phyloP scores from a whole-genome alignment of 2,888 invertebrate species.

The Drosophila kanekoi region DNA sequence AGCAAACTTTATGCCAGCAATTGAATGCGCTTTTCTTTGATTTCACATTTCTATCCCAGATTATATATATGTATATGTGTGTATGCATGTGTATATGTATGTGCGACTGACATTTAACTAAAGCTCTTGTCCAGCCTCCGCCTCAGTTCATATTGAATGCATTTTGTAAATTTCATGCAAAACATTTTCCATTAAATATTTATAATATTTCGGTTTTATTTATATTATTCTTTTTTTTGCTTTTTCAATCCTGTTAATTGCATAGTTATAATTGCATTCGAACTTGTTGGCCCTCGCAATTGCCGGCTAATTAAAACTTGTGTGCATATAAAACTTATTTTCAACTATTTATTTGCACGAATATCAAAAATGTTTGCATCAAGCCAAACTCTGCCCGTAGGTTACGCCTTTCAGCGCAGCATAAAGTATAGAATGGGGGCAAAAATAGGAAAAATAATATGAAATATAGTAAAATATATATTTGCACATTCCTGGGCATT shows the following conservation, averaged over 20 bases:
- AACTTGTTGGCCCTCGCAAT: constrained; percentile 25
- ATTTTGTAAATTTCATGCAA: constrained; percentile 14
- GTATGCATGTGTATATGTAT: not conserved
- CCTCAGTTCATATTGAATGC: constrained; percentile 7
- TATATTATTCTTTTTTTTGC: not conserved
- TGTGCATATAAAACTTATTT: constrained; percentile 27
- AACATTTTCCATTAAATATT: constrained; percentile 28
- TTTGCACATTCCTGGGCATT: constrained; percentile 9
- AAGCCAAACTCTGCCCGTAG: not conserved
- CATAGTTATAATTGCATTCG: constrained; percentile 46
- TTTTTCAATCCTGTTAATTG: constrained; percentile 33
- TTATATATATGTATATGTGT: not conserved
- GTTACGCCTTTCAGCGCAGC: not conserved
- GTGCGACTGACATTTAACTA: constrained; percentile 4
- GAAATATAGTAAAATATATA: constrained; percentile 3
- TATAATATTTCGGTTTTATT: constrained; percentile 6
- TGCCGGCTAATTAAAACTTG: constrained; percentile 42
- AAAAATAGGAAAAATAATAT: constrained; percentile 14
- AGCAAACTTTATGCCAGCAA: constrained; percentile 35
- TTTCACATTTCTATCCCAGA: not conserved
- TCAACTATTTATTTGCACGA: constrained; percentile 27
- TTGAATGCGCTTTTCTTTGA: constrained; percentile 32
- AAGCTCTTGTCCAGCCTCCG: not conserved
- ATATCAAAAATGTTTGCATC: constrained; percentile 19
- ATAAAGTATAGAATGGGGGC: not conserved